Evolutionary conservation across 2,113 vertebrate genomes (phyloP), one percentile per base, ranked within the genome.

Genomic region (Hyaena hyaena): DNA sequence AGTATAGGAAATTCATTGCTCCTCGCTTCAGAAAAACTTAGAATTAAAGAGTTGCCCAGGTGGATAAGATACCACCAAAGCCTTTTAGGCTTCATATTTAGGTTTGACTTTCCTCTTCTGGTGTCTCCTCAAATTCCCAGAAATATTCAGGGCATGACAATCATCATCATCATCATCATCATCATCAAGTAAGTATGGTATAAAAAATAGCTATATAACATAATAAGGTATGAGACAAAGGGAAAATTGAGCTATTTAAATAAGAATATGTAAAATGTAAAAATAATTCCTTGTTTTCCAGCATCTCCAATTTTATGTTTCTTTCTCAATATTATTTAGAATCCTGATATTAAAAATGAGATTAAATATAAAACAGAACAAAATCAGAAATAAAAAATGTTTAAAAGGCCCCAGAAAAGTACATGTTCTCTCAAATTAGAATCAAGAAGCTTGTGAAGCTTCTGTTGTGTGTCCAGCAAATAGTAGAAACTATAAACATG

Each of bases 291-390:
- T 63, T 65, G 19, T 80, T 5, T 84, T 61, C n/a, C 24, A 19
- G 65, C 65, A 21, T 79, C 26, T 94, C 71, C 91, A 93, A 91
- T 61, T 69, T 82, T 81, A 50, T 61, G 14, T 11, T 7, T 48
- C 33, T 87, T 85, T 83, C 39, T 82, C 21, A 45, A 63, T 80
- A 84, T 79, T 80, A 73, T 73, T 55, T 93, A 88, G 33, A 95
- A 94, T 71, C 3, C 1, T 73, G 16, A 92, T 94, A 58, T 24
- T 65, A 87, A 95, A 48, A 87, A 39, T 74, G n/a, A 63, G 10
- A 23, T 89, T 7, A 71, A 65, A 77, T 81, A 76, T 79, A 77
- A 81, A 85, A 73, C 31, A 76, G 50, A 39, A 73, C 10, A 69
- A 71, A 91, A 87, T 73, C 26, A 92, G 58, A 77, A 82, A 58